Percentiles rank a stretch among this genome's conserved stretches.
phyloP scores from a whole-genome alignment of 2,797 vertebrate species.

The Momotus momota region DNA sequence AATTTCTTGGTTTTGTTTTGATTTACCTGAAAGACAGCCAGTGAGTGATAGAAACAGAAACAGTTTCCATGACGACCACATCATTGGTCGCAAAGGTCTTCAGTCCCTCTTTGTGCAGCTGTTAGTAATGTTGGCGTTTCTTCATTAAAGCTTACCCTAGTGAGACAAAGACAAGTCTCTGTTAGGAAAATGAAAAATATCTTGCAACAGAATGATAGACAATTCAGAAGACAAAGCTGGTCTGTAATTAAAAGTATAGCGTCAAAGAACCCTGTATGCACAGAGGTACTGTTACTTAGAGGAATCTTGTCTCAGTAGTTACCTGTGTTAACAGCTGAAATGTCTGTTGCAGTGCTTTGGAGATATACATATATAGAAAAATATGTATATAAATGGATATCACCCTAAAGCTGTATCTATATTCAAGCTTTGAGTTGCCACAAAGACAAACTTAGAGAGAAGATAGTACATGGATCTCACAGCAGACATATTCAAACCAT shows the following conservation, averaged over 20 bases:
- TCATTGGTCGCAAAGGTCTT: constrained; percentile 83
- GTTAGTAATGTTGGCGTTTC: constrained; percentile 82
- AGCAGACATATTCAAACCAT: neutral
- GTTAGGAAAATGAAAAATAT: constrained; percentile 41
- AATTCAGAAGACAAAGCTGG: constrained; percentile 4
- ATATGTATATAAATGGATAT: neutral
- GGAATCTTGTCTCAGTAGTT: neutral
- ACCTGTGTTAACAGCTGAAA: neutral
- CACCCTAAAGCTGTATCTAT: neutral
- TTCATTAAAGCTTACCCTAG: constrained; percentile 91
- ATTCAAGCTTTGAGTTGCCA: neutral
- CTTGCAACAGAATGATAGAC: constrained; percentile 10
- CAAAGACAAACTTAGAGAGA: neutral
- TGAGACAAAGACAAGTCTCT: constrained; percentile 72
- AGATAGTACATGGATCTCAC: neutral
- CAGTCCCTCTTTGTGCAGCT: constrained; percentile 75
- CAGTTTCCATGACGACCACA: constrained; percentile 94
- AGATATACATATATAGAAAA: neutral
- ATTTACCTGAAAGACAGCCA: constrained; percentile 92
- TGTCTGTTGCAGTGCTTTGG: neutral
- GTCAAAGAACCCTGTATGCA: neutral
- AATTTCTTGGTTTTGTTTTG: neutral
- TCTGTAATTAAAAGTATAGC: constrained; percentile 38
- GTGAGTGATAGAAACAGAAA: constrained; percentile 90
- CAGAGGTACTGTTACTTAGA: neutral